Conservation (phyloP, 2,797 vertebrate species). For the Schizothorax lantsangensis region DNA sequence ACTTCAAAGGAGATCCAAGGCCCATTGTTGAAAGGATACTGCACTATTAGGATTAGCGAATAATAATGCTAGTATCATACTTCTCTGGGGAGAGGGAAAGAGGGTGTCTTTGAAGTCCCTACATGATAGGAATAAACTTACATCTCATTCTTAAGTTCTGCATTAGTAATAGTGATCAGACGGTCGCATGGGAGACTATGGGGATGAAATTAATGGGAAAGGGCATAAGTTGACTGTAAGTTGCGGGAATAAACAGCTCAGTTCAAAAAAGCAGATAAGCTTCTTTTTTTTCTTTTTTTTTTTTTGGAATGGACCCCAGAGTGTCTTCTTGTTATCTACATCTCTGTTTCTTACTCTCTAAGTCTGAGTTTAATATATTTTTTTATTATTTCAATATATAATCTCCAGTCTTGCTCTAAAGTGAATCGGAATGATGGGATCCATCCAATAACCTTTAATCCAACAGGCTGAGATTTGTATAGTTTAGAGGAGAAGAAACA, state of each 20-base stretch:
- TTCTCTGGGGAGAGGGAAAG: constrained; percentile 20
- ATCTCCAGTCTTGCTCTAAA: constrained; percentile 39
- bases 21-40: constrained; percentile 54
- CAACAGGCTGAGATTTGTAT: constrained; percentile 35
- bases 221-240: constrained; percentile 45
- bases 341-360: constrained; percentile 10
- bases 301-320: constrained; percentile 35
- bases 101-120: constrained; percentile 54
- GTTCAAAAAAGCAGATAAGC: constrained; percentile 38
- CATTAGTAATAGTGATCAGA: constrained; percentile 51
- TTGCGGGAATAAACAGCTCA: constrained; percentile 22
- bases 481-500: constrained; percentile 22
- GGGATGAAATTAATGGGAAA: constrained; percentile 44
- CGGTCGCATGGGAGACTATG: constrained; percentile 33
- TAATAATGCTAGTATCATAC: constrained; percentile 50
- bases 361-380: constrained; percentile 7
- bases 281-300: constrained; percentile 40
- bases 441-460: constrained; percentile 55
- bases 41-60: constrained; percentile 51
- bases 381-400: constrained; percentile 13
- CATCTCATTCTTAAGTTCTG: constrained; percentile 50
- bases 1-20: constrained; percentile 51
- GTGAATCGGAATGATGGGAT: constrained; percentile 30
- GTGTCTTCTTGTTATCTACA: constrained; percentile 25
- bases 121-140: constrained; percentile 52